Evolutionary conservation across 2,113 vertebrate genomes (phyloP).

Genomic region (Sceloporus tristichus): DNA sequence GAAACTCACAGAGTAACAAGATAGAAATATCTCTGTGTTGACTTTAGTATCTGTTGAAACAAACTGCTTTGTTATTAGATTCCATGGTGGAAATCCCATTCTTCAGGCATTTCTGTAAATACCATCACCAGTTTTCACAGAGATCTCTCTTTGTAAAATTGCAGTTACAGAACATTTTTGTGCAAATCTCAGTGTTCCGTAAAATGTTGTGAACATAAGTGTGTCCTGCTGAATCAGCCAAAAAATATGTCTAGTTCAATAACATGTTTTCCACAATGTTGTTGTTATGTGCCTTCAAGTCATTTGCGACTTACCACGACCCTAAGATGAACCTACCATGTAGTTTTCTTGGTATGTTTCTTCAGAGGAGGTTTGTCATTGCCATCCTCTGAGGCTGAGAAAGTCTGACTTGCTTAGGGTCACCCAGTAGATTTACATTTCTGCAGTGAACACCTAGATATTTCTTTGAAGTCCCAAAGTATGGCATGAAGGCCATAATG

Average conservation of each 20-base stretch:
- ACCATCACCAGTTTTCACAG: not conserved
- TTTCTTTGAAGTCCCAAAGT: not conserved
- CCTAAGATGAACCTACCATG: too few species aligned
- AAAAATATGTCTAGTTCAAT: not conserved
- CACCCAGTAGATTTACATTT: not conserved
- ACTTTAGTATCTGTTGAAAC: not conserved
- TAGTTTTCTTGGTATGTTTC: too few species aligned
- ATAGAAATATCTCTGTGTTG: not conserved
- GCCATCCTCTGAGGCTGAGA: too few species aligned
- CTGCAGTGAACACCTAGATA: too few species aligned
- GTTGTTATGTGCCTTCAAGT: too few species aligned
- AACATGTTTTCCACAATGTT: not conserved
- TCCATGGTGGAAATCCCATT: not conserved
- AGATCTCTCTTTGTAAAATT: not conserved
- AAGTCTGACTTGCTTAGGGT: too few species aligned
- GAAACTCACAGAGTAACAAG: not conserved
- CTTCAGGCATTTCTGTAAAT: not conserved
- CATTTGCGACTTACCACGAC: too few species aligned
- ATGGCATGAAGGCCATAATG: not conserved
- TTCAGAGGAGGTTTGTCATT: too few species aligned
- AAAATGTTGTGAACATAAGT: not conserved
- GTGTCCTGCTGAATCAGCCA: too few species aligned
- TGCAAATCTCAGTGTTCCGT: not conserved
- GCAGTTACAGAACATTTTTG: not conserved
- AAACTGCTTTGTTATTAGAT: not conserved